Percentiles rank a stretch among this genome's conserved stretches.
These are phyloP conservation scores for Drosophila mayri DNA, from an alignment of 1,140 invertebrate genomes.

Conservation along the genomic window DNA sequence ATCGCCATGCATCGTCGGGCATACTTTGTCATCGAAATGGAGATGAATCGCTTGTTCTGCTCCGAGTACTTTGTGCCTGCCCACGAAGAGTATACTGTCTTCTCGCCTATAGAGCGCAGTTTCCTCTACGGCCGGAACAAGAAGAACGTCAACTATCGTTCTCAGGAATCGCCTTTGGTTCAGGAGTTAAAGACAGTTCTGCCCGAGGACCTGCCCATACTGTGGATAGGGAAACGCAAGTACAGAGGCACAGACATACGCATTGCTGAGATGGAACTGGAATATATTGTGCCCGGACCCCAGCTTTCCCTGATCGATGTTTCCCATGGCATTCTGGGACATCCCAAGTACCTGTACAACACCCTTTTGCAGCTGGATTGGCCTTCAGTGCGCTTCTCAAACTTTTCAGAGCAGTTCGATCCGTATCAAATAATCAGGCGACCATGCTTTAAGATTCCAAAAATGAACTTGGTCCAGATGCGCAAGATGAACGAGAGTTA, in stretches of 20 bases:
- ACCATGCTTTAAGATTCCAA: conserved; percentile 61
- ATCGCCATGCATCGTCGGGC: conserved; percentile 70
- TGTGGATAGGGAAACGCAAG: conserved; percentile 77
- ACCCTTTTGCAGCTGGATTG: conserved; percentile 63
- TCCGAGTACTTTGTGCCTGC: conserved; percentile 68
- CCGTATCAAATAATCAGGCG: conserved; percentile 69
- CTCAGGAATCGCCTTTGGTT: conserved; percentile 69
- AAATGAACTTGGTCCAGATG: conserved; percentile 39
- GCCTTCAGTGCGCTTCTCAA: conserved; percentile 55
- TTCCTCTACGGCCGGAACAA: conserved; percentile 71
- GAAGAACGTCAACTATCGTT: conserved; percentile 64
- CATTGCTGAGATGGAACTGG: conserved; percentile 69
- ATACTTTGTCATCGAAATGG: conserved; percentile 71
- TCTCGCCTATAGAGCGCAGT: conserved; percentile 50
- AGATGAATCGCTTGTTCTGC: conserved; percentile 76
- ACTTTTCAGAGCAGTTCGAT: conserved; percentile 60
- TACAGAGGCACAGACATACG: conserved; percentile 71
- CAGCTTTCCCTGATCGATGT: conserved; percentile 72
- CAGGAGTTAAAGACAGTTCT: conserved; percentile 60
- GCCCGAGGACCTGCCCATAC: conserved; percentile 60
- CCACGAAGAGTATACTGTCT: conserved; percentile 43
- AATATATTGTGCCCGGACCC: conserved; percentile 69
- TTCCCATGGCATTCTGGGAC: conserved; percentile 72
- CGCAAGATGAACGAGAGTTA: conserved; percentile 30
- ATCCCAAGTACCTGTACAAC: conserved; percentile 72